phyloP scores from a whole-genome alignment of 2,113 vertebrate genomes.

The Serinus canaria region DNA sequence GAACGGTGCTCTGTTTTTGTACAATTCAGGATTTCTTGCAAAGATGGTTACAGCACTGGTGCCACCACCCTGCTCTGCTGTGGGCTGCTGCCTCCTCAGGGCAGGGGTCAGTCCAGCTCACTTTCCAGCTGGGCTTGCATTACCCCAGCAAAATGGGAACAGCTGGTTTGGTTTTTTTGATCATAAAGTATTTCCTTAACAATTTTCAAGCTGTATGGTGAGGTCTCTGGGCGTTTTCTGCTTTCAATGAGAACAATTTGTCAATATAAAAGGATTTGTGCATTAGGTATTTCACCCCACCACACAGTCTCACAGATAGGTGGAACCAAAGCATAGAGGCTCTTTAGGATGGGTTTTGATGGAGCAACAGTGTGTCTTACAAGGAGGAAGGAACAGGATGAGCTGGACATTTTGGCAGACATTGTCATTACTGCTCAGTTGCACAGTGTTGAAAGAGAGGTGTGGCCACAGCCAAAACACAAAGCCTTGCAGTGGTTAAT shows the following conservation, averaged over 20 bases:
- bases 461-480: not conserved
- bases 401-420: not conserved
- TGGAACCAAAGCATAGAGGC: not conserved
- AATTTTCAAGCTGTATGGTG: not conserved
- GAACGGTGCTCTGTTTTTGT: fast-evolving
- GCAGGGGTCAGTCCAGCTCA: not conserved
- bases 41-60: not conserved
- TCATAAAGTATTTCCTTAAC: constrained; percentile 19
- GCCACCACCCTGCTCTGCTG: not conserved
- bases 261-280: not conserved
- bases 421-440: not conserved
- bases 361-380: not conserved
- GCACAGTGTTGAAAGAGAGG: not conserved
- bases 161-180: constrained; percentile 20
- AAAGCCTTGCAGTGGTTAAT: not conserved
- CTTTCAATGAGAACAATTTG: not conserved
- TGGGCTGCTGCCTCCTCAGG: not conserved
- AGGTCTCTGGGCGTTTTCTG: not conserved
- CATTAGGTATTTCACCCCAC: not conserved
- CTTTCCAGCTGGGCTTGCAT: constrained; percentile 1
- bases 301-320: not conserved
- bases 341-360: not conserved
- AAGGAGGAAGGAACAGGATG: not conserved
- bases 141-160: constrained; percentile 9
- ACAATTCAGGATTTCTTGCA: not conserved